Evolutionary conservation across 2,113 vertebrate species (phyloP).

Genomic region (Climacteris rufus): DNA sequence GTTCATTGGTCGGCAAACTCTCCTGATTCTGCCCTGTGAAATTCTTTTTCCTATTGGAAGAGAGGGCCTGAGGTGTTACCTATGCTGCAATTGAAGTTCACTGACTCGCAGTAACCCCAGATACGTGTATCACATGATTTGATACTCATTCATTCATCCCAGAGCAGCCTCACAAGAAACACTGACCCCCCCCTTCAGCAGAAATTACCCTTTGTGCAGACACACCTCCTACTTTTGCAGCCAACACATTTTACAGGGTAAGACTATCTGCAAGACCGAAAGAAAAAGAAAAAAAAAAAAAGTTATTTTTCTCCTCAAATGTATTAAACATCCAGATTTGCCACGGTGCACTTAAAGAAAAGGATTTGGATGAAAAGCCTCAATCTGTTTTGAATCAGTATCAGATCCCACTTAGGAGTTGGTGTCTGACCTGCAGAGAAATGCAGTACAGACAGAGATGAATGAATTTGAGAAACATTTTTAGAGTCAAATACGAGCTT

Average conservation of each 20-base stretch:
- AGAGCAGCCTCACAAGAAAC: background rate
- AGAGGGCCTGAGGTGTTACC: slow-evolving; percentile 49
- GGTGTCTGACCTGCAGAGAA: background rate
- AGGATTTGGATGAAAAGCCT: background rate
- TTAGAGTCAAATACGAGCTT: background rate
- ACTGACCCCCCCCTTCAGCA: background rate
- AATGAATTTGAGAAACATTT: background rate
- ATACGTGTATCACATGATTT: background rate
- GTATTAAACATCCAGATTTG: background rate
- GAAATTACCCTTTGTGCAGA: background rate
- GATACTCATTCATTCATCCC: background rate
- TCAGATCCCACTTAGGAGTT: background rate
- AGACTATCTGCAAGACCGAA: background rate
- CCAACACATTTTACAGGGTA: background rate
- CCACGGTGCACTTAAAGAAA: background rate
- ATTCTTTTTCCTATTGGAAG: slow-evolving; percentile 42
- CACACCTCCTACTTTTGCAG: background rate
- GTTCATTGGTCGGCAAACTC: slow-evolving; percentile 41
- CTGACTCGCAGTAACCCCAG: slow-evolving; percentile 38
- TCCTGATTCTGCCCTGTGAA: slow-evolving; percentile 22
- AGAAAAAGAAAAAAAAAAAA: background rate
- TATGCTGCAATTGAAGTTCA: slow-evolving; percentile 11
- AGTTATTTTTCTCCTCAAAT: background rate
- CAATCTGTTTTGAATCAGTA: background rate
- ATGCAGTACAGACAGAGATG: background rate